Evolutionary conservation across 2,888 invertebrate species (phyloP), one percentile per base, ranked within the genome.

Genomic region (Pseudococcus viburni): DNA sequence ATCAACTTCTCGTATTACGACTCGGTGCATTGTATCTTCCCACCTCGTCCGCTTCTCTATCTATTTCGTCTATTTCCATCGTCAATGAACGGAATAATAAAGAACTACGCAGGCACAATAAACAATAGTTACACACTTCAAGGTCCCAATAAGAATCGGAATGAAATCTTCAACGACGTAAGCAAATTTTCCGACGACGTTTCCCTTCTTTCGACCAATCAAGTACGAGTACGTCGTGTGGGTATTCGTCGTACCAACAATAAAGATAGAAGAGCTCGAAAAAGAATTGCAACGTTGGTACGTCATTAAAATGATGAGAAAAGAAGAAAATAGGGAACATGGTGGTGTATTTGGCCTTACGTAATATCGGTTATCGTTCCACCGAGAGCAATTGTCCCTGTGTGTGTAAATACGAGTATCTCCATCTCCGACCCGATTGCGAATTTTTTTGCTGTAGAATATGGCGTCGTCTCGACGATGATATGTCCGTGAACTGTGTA

Each of bases 291-390:
- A 39, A 85, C 85, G 55, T 48, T 64, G 64, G 85, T 19, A 85
- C 85, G 55, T 59, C 64, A 59, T 59, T 85, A 85, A 85, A 85
- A 55, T 55, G 55, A 85, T 59, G 59, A 59, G 59, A 51, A 59
- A 59, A 1, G 26, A 85, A 64, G 19, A 33, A 85, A 19, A 42
- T 22, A 51, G n/a, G 55, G 64, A 19, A 46, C 17, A 51, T 5
- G 51, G 17, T 17, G 17, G 51, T 17, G 59, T 59, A 19, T 59
- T 59, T 19, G 19, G 19, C 59, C 19, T 59, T 59, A 22, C 42
- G 80, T 42, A 80, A 80, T 80, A 80, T 80, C 80, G 19, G 80
- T 80, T 80, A 80, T 80, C 39, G 80, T 39, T 42, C 80, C 80
- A 80, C 42, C 39, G 80, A 80, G 80, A 80, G 80, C 80, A 80